Percentiles rank a stretch among this genome's conserved stretches.
phyloP scores from a whole-genome alignment of 2,888 invertebrate species.

The Lycia hirtaria region DNA sequence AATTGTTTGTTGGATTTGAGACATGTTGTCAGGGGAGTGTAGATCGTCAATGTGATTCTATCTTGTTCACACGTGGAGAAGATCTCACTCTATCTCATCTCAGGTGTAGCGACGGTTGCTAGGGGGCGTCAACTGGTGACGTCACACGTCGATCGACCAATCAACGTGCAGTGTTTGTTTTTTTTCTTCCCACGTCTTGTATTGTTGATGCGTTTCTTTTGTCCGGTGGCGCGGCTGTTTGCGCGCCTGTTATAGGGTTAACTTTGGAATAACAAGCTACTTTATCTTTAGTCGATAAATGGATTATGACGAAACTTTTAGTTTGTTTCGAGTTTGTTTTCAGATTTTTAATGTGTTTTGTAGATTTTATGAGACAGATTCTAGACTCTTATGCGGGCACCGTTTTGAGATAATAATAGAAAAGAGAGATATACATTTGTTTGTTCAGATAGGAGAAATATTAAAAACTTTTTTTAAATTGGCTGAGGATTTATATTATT shows the following conservation, averaged over 20 bases:
- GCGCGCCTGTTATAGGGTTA: conserved; percentile 53
- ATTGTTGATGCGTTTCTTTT: conserved; percentile 73
- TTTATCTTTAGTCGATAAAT: conserved; percentile 48
- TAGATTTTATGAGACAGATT: not conserved
- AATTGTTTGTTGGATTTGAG: conserved; percentile 27
- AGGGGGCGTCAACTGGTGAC: conserved; percentile 81
- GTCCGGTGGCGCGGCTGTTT: conserved; percentile 62
- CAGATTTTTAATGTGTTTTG: conserved; percentile 21
- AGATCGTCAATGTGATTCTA: conserved; percentile 63
- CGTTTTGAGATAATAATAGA: too few relatives aligned
- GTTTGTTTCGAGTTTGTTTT: conserved; percentile 29
- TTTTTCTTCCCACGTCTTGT: conserved; percentile 68
- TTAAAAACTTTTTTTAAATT: too few relatives aligned
- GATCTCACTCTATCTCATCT: conserved; percentile 77
- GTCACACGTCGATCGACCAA: conserved; percentile 74
- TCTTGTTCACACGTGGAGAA: conserved; percentile 65
- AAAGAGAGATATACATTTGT: too few relatives aligned
- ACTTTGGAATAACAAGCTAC: conserved; percentile 65
- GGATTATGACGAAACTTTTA: conserved; percentile 46
- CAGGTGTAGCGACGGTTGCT: conserved; percentile 81
- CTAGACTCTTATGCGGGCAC: too few relatives aligned
- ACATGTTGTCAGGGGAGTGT: conserved; percentile 37
- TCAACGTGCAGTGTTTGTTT: conserved; percentile 56
- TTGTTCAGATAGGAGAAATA: too few relatives aligned
- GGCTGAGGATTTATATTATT: too few relatives aligned